Evolutionary conservation across 2,888 invertebrate genomes (phyloP).

Genomic region (Rhimphoctona megacephalus): DNA sequence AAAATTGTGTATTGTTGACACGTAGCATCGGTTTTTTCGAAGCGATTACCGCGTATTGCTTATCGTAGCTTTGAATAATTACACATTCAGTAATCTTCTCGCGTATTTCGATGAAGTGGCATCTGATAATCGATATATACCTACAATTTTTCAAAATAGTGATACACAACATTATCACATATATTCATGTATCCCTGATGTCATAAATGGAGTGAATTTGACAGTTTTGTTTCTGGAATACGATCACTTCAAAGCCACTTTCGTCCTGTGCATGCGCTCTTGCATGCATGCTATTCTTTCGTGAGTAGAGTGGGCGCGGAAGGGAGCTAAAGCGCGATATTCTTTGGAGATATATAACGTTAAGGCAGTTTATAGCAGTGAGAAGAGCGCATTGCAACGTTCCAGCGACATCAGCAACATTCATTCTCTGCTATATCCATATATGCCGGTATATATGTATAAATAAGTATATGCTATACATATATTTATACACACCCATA

Average conservation of each 20-base stretch:
- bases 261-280: slow-evolving; percentile 29
- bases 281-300: slow-evolving; percentile 63
- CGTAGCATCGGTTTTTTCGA: too few species aligned
- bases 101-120: background rate
- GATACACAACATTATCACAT: background rate
- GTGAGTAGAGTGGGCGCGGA: slow-evolving; percentile 18
- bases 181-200: background rate
- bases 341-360: slow-evolving; percentile 63
- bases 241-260: slow-evolving; percentile 56
- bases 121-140: background rate
- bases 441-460: slow-evolving; percentile 4
- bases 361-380: slow-evolving; percentile 63
- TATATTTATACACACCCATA: background rate
- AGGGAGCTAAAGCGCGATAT: slow-evolving; percentile 54
- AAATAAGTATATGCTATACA: background rate
- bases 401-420: slow-evolving; percentile 58
- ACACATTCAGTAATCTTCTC: background rate
- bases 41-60: background rate
- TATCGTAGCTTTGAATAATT: background rate
- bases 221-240: slow-evolving; percentile 59
- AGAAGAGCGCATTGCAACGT: slow-evolving; percentile 56
- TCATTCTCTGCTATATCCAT: slow-evolving; percentile 15
- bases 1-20: too few species aligned
- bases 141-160: background rate
- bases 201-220: slow-evolving; percentile 53